These are phyloP conservation scores for Medauroidea extradentata DNA, from an alignment of 1,140 invertebrate species.

Conservation along the genomic window DNA sequence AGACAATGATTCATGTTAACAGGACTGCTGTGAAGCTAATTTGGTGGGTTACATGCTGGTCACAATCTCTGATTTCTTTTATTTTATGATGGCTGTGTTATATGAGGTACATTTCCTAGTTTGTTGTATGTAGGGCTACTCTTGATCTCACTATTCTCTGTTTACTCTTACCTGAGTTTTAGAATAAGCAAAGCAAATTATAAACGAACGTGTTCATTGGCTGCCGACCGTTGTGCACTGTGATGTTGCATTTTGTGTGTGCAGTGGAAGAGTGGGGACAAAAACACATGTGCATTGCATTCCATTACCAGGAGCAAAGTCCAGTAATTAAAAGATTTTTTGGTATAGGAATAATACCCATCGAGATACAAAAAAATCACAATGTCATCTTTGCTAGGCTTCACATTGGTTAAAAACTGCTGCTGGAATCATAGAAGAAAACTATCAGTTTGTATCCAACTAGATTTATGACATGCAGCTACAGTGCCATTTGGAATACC, in stretches of 20 bases:
- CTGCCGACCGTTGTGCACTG: conserved; percentile 38
- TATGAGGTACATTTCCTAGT: no score
- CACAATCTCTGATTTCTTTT: no score
- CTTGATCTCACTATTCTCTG: no score
- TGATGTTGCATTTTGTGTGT: conserved; percentile 26
- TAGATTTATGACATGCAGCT: conserved; percentile 28
- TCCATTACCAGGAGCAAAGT: conserved; percentile 33
- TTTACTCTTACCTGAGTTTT: no score
- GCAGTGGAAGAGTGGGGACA: conserved; percentile 39
- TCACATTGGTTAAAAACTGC: conserved; percentile 28
- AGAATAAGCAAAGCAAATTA: no score
- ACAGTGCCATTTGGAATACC: conserved; percentile 25
- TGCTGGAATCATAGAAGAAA: conserved; percentile 37
- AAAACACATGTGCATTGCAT: conserved; percentile 34
- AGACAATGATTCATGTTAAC: no score
- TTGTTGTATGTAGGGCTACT: no score
- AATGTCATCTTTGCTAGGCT: conserved; percentile 23
- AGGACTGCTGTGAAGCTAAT: no score
- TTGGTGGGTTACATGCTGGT: no score
- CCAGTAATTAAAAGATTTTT: conserved; percentile 39
- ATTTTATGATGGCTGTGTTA: no score
- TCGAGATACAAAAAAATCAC: conserved; percentile 39
- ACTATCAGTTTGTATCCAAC: conserved; percentile 33
- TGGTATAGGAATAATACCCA: conserved; percentile 39
- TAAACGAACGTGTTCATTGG: conserved; percentile 36